Base-by-base conservation (phyloP, 2,888 invertebrate species). In the Theretra japonica region DNA sequence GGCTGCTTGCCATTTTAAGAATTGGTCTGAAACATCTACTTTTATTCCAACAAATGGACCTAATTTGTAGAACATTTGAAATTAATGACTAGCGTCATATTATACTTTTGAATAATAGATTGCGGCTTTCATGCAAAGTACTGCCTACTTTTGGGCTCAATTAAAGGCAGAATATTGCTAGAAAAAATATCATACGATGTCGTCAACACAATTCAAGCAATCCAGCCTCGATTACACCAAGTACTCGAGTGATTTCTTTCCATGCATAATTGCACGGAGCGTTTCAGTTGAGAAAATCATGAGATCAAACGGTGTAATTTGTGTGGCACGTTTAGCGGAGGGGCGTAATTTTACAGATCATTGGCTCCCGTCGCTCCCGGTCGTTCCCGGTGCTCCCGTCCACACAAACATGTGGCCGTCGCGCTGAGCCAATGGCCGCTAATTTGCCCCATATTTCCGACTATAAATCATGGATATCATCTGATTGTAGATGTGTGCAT, bases 311-410 rank as follows among this genome's bases (percentile, higher is more conserved):
- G 30, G 53, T 60, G n/a, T 70, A 56, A 60, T 70, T 60, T 53
- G 60, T 53, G 50, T 33, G 62, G 17, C 19, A 62, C 62, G 21
- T 17, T 65, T 23, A 65, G 48, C 65, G 48, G n/a, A 68, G 60
- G 68, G 68, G 30, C 41, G 69, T 69, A 72, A 72, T 60, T 71
- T 71, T 48, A 72, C 69, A 53, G 72, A 69, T 72, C 69, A 59
- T 72, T 72, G 58, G 57, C 30, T 41, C 30, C 25, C 70, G 19
- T 41, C 15, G 8, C 41, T 41, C 41, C 41, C 41, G 41, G 41
- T 41, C 41, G 41, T 11, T 41, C 33, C 8, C 33, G 50, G 17
- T 50, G 50, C 17, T 50, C 53, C 15, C 53, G 53, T 21, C 56
- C 33, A 33, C 56, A 71, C 70, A 71, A 33, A 65, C 60, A 57